These are phyloP conservation scores for Philaenus spumarius DNA, from an alignment of 1,140 invertebrate species.

Conservation along the genomic window DNA sequence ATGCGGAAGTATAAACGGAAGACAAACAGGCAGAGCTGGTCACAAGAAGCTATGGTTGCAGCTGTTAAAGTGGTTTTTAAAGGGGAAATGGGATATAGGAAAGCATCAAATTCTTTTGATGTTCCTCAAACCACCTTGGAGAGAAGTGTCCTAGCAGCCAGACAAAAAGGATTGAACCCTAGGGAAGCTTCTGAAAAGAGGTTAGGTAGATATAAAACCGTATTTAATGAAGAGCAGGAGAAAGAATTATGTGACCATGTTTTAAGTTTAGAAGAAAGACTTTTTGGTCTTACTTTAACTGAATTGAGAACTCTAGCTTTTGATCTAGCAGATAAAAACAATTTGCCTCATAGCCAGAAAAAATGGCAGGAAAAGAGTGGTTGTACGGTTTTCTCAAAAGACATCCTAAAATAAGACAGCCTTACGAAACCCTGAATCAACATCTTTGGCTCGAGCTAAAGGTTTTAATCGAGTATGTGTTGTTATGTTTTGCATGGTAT, in stretches of 20 bases:
- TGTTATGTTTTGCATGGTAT: no score
- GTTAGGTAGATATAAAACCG: slow-evolving; percentile 1
- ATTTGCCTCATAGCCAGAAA: slow-evolving; percentile 3
- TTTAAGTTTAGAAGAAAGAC: no score
- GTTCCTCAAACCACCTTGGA: slow-evolving; percentile 29
- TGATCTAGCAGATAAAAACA: slow-evolving; percentile 4
- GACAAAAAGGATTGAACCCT: background rate
- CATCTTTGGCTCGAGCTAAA: slow-evolving; percentile 34
- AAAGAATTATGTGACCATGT: background rate
- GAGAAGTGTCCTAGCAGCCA: background rate
- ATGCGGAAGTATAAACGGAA: no score
- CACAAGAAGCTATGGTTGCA: no score
- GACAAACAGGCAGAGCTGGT: no score
- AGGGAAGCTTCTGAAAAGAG: background rate
- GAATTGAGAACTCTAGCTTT: slow-evolving; percentile 1
- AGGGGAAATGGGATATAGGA: slow-evolving; percentile 23
- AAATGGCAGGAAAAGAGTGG: slow-evolving; percentile 32
- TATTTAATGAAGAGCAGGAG: slow-evolving; percentile 10
- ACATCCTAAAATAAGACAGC: slow-evolving; percentile 35
- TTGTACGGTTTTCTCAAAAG: slow-evolving; percentile 37
- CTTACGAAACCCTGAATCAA: slow-evolving; percentile 37
- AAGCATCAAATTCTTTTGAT: slow-evolving; percentile 28
- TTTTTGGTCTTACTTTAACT: no score
- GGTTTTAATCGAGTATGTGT: slow-evolving; percentile 40
- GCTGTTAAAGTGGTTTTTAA: no score